Evolutionary conservation across 2,888 invertebrate genomes (phyloP).

Genomic region (Synergus itoensis): DNA sequence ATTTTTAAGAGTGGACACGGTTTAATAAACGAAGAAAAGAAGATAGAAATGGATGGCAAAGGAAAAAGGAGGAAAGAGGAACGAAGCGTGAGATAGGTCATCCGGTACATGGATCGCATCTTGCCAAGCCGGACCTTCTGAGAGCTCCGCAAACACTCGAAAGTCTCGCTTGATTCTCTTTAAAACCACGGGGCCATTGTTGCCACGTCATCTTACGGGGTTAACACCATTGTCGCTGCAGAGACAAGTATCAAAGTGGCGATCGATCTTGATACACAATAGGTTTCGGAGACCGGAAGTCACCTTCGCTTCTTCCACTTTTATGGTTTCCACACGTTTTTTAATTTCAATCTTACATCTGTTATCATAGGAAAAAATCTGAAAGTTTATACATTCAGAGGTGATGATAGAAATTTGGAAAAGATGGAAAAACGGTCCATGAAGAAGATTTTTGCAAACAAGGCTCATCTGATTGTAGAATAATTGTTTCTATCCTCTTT

Average conservation of each 20-base stretch:
- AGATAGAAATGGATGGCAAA: conserved; percentile 44
- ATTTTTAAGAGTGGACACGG: conserved; percentile 19
- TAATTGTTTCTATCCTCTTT: too few relatives aligned
- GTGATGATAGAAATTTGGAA: too few relatives aligned
- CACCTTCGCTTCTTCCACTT: conserved; percentile 26
- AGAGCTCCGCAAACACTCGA: conserved; percentile 76
- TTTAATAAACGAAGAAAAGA: conserved; percentile 40
- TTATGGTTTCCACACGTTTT: neutral
- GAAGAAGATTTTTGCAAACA: too few relatives aligned
- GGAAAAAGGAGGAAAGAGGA: conserved; percentile 54
- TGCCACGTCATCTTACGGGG: conserved; percentile 71
- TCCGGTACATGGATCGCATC: conserved; percentile 56
- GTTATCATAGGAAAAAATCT: neutral
- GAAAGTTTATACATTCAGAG: neutral
- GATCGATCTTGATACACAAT: conserved; percentile 39
- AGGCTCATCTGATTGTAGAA: too few relatives aligned
- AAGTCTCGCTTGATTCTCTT: conserved; percentile 65
- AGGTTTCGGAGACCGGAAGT: conserved; percentile 38
- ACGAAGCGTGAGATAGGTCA: conserved; percentile 74
- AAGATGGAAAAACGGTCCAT: too few relatives aligned
- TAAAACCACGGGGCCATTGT: conserved; percentile 67
- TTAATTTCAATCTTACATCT: conserved; percentile 4
- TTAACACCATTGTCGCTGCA: conserved; percentile 48
- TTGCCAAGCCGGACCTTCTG: conserved; percentile 64
- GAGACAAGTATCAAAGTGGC: conserved; percentile 21